A percentile compares a stretch with the other conserved stretches of the same genome.
Conservation (phyloP, 2,797 vertebrate species). For the Mormyrus hasselquistii region DNA sequence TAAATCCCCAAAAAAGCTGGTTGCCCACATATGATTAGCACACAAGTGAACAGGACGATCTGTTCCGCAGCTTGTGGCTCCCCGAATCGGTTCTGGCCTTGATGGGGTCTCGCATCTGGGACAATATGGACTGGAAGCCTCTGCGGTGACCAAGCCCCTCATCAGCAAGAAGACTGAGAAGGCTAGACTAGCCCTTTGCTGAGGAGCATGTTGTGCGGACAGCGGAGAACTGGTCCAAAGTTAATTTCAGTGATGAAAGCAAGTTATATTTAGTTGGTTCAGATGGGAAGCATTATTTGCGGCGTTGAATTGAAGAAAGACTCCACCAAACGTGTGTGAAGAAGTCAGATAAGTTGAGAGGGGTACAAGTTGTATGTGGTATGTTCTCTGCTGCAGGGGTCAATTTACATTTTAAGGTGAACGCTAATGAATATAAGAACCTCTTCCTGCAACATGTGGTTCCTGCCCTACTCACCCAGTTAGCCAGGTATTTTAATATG, state of each 20-base stretch:
- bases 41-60: neutral
- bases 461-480: neutral
- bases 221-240: neutral
- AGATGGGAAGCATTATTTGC: neutral
- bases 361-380: neutral
- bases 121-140: neutral
- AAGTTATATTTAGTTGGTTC: neutral
- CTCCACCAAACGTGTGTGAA: neutral
- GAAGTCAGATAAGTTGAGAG: neutral
- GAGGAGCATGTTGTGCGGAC: neutral
- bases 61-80: neutral
- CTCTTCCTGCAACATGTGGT: neutral
- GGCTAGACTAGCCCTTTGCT: neutral
- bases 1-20: neutral
- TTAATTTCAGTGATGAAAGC: neutral
- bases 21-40: neutral
- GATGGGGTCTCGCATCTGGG: neutral
- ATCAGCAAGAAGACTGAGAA: neutral
- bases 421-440: neutral
- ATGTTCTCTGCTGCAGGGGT: neutral
- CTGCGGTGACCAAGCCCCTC: neutral
- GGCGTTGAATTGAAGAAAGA: neutral
- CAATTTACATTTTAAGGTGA: neutral
- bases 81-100: neutral
- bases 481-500: neutral